Conservation (phyloP, 2,113 vertebrate species). For the Megaptera novaeangliae region DNA sequence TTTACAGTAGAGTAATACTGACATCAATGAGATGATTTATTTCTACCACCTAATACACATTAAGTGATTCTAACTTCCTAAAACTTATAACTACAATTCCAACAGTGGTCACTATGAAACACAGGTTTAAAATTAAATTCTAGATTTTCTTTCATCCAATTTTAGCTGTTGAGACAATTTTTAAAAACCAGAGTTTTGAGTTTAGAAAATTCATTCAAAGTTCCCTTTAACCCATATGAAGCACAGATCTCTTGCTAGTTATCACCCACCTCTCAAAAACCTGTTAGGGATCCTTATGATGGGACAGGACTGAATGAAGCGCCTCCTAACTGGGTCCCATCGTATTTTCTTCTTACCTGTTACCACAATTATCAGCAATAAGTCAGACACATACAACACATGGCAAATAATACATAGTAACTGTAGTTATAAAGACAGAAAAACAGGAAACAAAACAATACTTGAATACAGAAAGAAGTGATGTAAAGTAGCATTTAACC, state of each 20-base stretch:
- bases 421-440: slow-evolving; percentile 71
- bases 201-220: slow-evolving; percentile 65
- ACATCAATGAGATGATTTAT: slow-evolving; percentile 22
- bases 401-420: slow-evolving; percentile 73
- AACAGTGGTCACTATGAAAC: slow-evolving; percentile 37
- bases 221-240: slow-evolving; percentile 62
- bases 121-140: slow-evolving; percentile 46
- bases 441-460: slow-evolving; percentile 76
- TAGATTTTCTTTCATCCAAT: slow-evolving; percentile 40
- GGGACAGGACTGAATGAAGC: slow-evolving; percentile 86
- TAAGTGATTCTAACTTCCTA: slow-evolving; percentile 33
- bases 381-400: slow-evolving; percentile 79
- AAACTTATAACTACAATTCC: slow-evolving; percentile 27
- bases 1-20: background rate
- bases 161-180: slow-evolving; percentile 48
- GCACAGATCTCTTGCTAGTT: slow-evolving; percentile 68
- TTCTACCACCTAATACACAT: slow-evolving; percentile 8
- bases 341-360: slow-evolving; percentile 86
- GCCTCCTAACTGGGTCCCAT: slow-evolving; percentile 86
- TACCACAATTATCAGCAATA: slow-evolving; percentile 83
- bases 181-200: slow-evolving; percentile 42
- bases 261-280: slow-evolving; percentile 88
- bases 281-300: slow-evolving; percentile 87
- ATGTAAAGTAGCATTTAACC: slow-evolving; percentile 61
- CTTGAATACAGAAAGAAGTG: slow-evolving; percentile 71